Base-by-base conservation (phyloP, 1,140 invertebrate genomes). In the Rhopalosiphum padi region DNA sequence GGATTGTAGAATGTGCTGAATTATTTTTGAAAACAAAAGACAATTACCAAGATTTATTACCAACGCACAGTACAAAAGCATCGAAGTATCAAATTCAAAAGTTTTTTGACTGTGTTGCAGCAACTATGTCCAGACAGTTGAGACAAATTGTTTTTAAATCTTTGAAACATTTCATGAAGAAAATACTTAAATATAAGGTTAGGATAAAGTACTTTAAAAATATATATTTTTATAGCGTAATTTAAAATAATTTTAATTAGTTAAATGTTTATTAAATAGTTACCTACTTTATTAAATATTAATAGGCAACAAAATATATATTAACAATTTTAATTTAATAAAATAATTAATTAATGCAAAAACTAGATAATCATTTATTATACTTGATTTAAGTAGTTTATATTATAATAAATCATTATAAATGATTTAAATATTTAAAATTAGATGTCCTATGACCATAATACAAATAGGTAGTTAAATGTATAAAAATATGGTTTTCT, bases 111-210 rank as follows among this genome's bases (percentile, higher is more conserved):
- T 96, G 96, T 94, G 96, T 98, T n/a, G 97, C 97, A 94, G 95
- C 97, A 1, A 95, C 98, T 35, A 97, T 99, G 96, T 98, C 98
- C 0, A 96, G 96, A 43, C 97, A 98, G 95, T 95, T 99, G 43
- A 95, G 98, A 82, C 96, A 96, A 43, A 96, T 98, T 87, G 96
- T 98, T 18, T 96, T 97, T 94, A 96, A 97, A 94, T 98, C 98
- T 90, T 95, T 99, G 43, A 94, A 95, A n/a, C 97, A 98, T 95
- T 96, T 98, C 94, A 96, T 96, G 86, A 95, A 96, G 55, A 97
- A 97, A 94, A 96, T 98, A 94, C 94, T 96, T 7, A 95, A 96
- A 91, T 98, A 97, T 95, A 96, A 96, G 95, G 97, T 97, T 95
- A 95, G 92, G 51, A 0, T 30, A 68, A 15, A 68, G 30, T 68